Base-by-base conservation (phyloP, 2,888 invertebrate genomes). In the Sceliomorpha sp. region DNA sequence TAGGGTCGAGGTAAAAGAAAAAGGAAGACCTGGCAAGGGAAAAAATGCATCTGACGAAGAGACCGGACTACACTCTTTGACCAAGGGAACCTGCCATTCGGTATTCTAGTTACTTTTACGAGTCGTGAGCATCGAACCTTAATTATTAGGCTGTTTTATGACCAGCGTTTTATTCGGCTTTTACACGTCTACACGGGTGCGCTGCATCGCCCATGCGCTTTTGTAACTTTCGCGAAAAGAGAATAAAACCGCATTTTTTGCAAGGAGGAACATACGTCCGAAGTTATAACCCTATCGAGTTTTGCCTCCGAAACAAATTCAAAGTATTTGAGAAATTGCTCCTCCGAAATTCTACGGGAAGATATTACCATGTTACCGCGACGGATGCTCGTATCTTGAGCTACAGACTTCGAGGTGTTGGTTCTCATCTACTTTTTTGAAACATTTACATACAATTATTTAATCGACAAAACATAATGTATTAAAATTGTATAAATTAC, bases 91-190 rank as follows among this genome's bases (percentile, higher is more conserved):
- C 62, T 62, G 51, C 44, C 51, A 47, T 51, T 45, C 60, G 20
- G 29, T 47, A 55, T 53, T 55, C 53, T 53, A 60, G 67, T 59
- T 67, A 60, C 67, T 67, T 67, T 85, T 83, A 85, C 81, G 85
- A 82, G 81, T 81, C 78, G 44, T 69, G 53, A 58, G 67, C 80
- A 83, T 86, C 83, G 79, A 74, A 74, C 78, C 78, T 79, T 82
- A 85, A 86, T 86, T 85, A 85, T 84, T 82, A 76, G 80, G 74
- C 77, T 77, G 78, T 80, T 83, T 79, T 83, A 80, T 79, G 77
- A 71, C 70, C 71, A 58, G 67, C 67, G 24, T 56, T 44, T 60
- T 48, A 66, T 64, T 60, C 66, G 29, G 59, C 56, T 60, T 58
- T 51, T 51, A 39, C 55, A 53, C 64, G 53, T 45, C 45, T 58